Evolutionary conservation across 2,888 invertebrate species (phyloP), one percentile per base, ranked within the genome.

Genomic region (Corbicula japonica): DNA sequence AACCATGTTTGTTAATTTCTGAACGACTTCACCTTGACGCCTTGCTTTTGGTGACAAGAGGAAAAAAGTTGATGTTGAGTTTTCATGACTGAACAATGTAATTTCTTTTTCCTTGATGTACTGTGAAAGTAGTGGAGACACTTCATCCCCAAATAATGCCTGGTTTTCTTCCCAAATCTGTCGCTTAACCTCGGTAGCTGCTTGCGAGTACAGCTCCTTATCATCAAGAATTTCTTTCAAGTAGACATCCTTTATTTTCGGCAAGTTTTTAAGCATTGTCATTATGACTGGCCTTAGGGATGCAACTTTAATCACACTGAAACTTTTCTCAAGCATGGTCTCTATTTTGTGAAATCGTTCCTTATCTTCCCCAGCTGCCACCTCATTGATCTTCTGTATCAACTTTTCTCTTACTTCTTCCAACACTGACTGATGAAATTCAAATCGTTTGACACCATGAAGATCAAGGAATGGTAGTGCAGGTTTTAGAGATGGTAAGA

Each of bases 121-220:
- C 92, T 97, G 97, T 87, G 97, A 97, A 34, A 99, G 95, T 35
- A 99, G 94, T 0, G 99, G 99, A 0, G 98, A 98, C 0, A 99
- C 98, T 95, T 99, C 99, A 93, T 99, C 98, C 21, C 98, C 98
- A 94, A 99, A 99, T 34, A 99, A 94, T 0, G 97, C 97, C 92
- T 99, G 98, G 94, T 99, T 98, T 90, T 98, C 98, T 90, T 98
- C 97, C 99, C 99, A 99, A 88, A 99, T 99, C 93, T 99, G 99
- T 50, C 98, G 95, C 92, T 98, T 99, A 0, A 99, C 98, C 94
- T 98, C 98, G 0, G 98, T 98, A 83, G 98, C 97, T 10, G 98
- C 98, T 87, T 98, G 98, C 87, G 96, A 96, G 92, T 99, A 99
- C 6, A 99, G 94, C 92, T 98, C 98, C 68, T 90, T 89, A 73